These are phyloP conservation scores for Setophaga petechia DNA, from an alignment of 2,113 vertebrate genomes.

Conservation along the genomic window DNA sequence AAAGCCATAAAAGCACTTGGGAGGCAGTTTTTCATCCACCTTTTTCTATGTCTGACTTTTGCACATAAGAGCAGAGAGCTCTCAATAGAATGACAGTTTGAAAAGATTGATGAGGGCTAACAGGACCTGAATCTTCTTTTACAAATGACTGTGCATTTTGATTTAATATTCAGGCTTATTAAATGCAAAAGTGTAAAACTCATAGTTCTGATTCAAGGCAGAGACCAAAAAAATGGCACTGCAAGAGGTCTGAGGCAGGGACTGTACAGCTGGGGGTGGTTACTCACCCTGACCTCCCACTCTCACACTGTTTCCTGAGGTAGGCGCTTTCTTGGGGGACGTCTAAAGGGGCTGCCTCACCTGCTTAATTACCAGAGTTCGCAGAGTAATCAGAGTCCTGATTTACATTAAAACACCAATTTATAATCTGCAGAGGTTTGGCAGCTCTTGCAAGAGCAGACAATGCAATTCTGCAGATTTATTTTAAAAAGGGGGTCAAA, in stretches of 20 bases:
- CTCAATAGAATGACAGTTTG: constrained; percentile 23
- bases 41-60: constrained; percentile 4
- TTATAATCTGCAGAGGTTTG: not conserved
- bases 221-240: not conserved
- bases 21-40: constrained; percentile 29
- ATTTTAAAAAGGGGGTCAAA: not conserved
- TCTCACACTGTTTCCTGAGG: not conserved
- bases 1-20: constrained; percentile 44
- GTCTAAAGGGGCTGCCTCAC: not conserved
- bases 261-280: not conserved
- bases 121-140: constrained; percentile 5
- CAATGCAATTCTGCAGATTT: not conserved
- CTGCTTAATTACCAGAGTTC: not conserved
- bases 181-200: not conserved
- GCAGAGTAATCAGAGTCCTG: not conserved
- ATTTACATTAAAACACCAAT: not conserved
- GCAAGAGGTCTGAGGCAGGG: not conserved
- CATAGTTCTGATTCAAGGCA: not conserved
- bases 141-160: constrained; percentile 16
- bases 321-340: not conserved
- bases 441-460: not conserved
- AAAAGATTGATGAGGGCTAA: constrained; percentile 38
- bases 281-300: not conserved
- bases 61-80: constrained; percentile 16
- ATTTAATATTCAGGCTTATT: constrained; percentile 34